Evolutionary conservation across 2,113 vertebrate genomes (phyloP).

Genomic region (Sphaerodactylus townsendi): DNA sequence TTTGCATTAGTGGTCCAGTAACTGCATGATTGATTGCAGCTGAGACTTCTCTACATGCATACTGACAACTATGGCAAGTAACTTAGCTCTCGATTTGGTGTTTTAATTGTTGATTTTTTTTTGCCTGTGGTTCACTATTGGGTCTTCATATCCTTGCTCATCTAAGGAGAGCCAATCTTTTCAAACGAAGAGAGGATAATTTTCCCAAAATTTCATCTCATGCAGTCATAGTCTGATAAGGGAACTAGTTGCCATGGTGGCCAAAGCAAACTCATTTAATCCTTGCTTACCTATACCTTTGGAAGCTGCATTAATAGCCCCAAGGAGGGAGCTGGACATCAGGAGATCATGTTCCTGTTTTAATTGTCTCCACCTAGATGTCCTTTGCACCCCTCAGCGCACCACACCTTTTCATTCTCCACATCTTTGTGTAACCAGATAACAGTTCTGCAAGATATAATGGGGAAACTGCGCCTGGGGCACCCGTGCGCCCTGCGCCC

Average conservation of each 20-base stretch:
- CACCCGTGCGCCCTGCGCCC: too few species aligned
- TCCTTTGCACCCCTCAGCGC: background rate
- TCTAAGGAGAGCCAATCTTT: background rate
- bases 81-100: background rate
- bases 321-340: too few species aligned
- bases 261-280: too few species aligned
- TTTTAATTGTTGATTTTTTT: background rate
- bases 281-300: too few species aligned
- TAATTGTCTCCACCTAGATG: background rate
- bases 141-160: background rate
- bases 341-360: background rate
- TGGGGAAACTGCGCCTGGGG: too few species aligned
- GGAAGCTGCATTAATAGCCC: too few species aligned
- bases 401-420: too few species aligned
- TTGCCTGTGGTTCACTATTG: too few species aligned
- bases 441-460: background rate
- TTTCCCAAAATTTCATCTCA: background rate
- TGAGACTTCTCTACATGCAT: background rate
- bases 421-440: background rate
- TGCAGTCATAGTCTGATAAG: background rate
- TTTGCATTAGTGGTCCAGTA: background rate
- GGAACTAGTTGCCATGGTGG: too few species aligned
- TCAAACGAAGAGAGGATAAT: background rate
- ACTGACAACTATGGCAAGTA: background rate
- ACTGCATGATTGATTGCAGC: background rate